Conservation (phyloP, 1,140 invertebrate genomes). For the Myzus persicae region DNA sequence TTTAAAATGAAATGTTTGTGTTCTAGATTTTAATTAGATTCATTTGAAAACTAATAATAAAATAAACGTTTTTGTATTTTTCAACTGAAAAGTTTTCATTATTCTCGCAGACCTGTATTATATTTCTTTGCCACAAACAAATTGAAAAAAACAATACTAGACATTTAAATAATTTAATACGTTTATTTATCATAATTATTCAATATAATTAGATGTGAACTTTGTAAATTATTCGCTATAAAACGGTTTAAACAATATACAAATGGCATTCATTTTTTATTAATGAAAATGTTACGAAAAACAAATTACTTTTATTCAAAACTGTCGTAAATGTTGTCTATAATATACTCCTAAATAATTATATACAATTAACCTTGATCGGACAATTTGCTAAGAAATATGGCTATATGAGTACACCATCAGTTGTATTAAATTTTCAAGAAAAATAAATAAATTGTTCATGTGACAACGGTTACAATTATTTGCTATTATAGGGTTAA, state of each 20-base stretch:
- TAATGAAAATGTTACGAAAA: neutral
- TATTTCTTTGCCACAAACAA: neutral
- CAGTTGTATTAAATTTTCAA: neutral
- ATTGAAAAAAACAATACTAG: neutral
- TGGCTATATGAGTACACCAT: neutral
- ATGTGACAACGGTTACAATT: neutral
- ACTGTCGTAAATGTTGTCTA: neutral
- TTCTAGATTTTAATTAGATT: conserved; percentile 9
- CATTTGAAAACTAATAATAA: neutral
- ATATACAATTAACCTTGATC: neutral
- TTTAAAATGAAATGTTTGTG: neutral
- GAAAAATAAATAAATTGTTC: neutral
- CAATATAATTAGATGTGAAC: neutral
- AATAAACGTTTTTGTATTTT: neutral
- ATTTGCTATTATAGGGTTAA: neutral
- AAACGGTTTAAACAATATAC: neutral
- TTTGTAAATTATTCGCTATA: neutral
- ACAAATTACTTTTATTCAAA: neutral
- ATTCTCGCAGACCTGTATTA: neutral
- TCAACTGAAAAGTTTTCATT: neutral
- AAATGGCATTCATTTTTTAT: neutral
- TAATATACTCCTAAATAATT: neutral
- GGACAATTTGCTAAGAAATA: neutral
- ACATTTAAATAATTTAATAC: neutral
- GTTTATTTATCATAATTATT: neutral